Evolutionary conservation across 1,140 invertebrate genomes (phyloP).

Genomic region (Diorhabda carinulata): DNA sequence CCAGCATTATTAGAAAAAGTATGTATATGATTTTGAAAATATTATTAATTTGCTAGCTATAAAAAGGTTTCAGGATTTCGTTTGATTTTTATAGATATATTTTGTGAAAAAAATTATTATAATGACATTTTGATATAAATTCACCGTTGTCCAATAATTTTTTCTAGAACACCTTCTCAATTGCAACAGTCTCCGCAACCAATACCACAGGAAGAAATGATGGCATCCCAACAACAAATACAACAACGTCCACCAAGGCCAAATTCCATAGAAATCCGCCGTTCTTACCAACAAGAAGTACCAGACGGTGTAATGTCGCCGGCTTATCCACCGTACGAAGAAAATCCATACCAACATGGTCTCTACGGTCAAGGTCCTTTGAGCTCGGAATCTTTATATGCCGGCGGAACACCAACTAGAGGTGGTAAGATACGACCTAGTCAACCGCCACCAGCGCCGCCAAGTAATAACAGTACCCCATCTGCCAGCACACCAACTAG

Average conservation of each 20-base stretch:
- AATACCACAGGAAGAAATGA: conserved; percentile 17
- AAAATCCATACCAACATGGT: conserved; percentile 45
- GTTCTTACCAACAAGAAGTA: conserved; percentile 62
- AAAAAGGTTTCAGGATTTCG: no score
- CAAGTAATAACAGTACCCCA: conserved; percentile 66
- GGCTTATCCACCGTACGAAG: conserved; percentile 42
- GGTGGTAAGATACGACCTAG: conserved; percentile 66
- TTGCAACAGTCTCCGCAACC: conserved; percentile 22
- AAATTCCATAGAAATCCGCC: conserved; percentile 70
- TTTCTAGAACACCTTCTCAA: conserved; percentile 42
- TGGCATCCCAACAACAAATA: conserved; percentile 16
- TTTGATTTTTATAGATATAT: no score
- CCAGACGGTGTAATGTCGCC: conserved; percentile 52
- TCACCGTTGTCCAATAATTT: background rate
- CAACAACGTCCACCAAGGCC: conserved; percentile 61
- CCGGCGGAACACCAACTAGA: conserved; percentile 54
- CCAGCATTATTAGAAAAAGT: no score
- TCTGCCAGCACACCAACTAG: conserved; percentile 69
- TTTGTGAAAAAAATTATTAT: no score
- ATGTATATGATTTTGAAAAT: no score
- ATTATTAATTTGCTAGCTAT: no score
- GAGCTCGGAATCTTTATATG: conserved; percentile 48
- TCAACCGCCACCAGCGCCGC: conserved; percentile 82
- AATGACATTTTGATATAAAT: no score
- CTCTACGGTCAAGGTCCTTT: conserved; percentile 43